Evolutionary conservation across 2,797 vertebrate species (phyloP), one percentile per base, ranked within the genome.

Genomic region (Rousettus madagascariensis): DNA sequence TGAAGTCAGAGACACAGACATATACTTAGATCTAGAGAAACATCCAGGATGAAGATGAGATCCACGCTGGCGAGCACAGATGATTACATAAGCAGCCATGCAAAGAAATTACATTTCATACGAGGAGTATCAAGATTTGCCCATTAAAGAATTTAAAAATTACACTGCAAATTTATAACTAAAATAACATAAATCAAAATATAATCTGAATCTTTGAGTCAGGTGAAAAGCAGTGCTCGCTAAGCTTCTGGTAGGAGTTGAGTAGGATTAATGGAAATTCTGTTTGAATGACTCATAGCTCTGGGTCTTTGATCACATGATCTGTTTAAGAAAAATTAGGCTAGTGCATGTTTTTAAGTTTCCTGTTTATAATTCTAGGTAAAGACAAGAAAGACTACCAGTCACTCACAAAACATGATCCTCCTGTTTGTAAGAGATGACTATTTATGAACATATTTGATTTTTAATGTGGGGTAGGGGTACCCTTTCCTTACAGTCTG

Each of bases 401-500:
- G 10, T 33, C 61, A 65, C n/a, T 28, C 38, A 68, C 24, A 79
- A 86, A 46, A 55, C 5, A 53, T 15, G 28, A 53, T 2, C 65
- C 19, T 36, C 22, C 63, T 72, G 33, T 71, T 72, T 20, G 24
- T 33, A 74, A 72, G 74, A 89, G 72, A 68, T 2, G 16, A 53
- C 16, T 38, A 57, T 51, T 65, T 16, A 55, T 17, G 17, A 55
- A 51, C 20, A 22, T n/a, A 63, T 46, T 72, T 38, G 24, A 78
- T 55, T 38, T 16, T 61, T 26, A n/a, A 49, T 4, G 17, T 17
- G 20, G 3, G 33, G 16, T 41, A n/a, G 33, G 22, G 33, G 22
- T 41, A n/a, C 10, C 49, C 2, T 24, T 89, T 80, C 49, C 24
- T 95, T 96, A 89, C 36, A 30, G 26, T 46, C 97, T 97, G 98